A percentile compares a stretch with the other conserved stretches of the same genome.
Evolutionary conservation across 2,113 vertebrate species (phyloP).

Genomic region (Irena cyanogastra): DNA sequence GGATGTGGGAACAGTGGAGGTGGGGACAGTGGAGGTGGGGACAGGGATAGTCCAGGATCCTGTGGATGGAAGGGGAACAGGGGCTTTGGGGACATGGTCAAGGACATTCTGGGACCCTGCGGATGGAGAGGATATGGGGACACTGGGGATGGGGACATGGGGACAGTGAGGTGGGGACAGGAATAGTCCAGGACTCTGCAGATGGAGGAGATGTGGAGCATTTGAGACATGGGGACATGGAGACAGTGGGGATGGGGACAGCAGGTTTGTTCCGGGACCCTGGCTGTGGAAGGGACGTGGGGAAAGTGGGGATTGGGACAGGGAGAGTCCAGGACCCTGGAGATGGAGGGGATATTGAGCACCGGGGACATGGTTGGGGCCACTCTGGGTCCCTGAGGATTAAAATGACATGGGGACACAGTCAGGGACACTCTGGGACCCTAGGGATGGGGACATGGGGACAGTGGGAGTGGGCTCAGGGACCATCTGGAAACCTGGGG

Average conservation of each 20-base stretch:
- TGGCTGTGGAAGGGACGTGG: background rate
- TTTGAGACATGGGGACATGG: background rate
- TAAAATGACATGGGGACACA: background rate
- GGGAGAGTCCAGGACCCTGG: background rate
- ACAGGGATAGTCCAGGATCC: too few species aligned
- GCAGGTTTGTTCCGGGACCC: background rate
- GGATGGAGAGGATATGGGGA: background rate
- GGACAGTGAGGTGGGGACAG: too few species aligned
- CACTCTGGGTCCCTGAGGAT: background rate
- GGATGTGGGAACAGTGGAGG: background rate
- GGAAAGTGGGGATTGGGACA: too few species aligned
- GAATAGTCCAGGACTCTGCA: fast-evolving
- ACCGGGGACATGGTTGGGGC: fast-evolving
- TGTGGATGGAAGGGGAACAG: background rate
- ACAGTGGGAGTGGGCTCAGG: background rate
- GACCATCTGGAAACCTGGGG: fast-evolving
- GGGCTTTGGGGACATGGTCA: background rate
- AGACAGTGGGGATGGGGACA: background rate
- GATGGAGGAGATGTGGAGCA: background rate
- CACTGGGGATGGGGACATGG: too few species aligned
- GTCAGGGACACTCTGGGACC: background rate
- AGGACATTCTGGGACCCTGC: background rate
- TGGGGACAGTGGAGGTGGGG: too few species aligned
- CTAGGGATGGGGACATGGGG: background rate
- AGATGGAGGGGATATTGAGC: too few species aligned